Evolutionary conservation across 2,797 vertebrate genomes (phyloP), one percentile per base, ranked within the genome.

Genomic region (Amblyopsis hoosieri): DNA sequence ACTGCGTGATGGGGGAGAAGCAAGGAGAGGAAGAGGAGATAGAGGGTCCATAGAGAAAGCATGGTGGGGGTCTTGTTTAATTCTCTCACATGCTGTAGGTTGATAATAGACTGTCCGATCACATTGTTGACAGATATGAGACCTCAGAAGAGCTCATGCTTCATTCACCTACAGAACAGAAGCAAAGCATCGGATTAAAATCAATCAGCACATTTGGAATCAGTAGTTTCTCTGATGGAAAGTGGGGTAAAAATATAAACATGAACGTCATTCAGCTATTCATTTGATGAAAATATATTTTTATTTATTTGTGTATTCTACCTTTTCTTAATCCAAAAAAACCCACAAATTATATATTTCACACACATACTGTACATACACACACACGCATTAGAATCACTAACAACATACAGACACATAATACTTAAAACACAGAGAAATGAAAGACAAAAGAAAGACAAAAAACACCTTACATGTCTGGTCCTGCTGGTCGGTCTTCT

Each of bases 41-140:
- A 84, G 42, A 77, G 57, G 66, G 72, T 86, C 85, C 83, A 82
- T 56, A 67, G 56, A 56, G 59, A 78, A 49, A 81, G 62, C 89
- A 91, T 90, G 80, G 67, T 31, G 82, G 80, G 54, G 64, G 57
- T 75, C 60, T 50, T 55, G 12, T 51, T 62, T 66, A 67, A 55
- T 78, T 66, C 63, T 64, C 64, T 89, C 84, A 88, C 78, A 85
- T 86, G 75, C 64, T 78, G 67, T 60, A 37, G 53, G 55, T 70
- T 53, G 47, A 17, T 17, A 68, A 12, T 45, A 33, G 15, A 50
- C 59, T 50, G 68, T 71, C 79, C 67, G 57, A 47, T 82, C 67
- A 80, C 79, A 85, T 76, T 67, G 60, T 71, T 71, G 68, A 57
- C 66, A 12, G 37, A 50, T 73, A 45, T 45, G 37, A 59, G 54